Percentiles rank a stretch among this genome's conserved stretches.
phyloP scores from a whole-genome alignment of 2,113 vertebrate genomes.

The Chionodraco myersi region DNA sequence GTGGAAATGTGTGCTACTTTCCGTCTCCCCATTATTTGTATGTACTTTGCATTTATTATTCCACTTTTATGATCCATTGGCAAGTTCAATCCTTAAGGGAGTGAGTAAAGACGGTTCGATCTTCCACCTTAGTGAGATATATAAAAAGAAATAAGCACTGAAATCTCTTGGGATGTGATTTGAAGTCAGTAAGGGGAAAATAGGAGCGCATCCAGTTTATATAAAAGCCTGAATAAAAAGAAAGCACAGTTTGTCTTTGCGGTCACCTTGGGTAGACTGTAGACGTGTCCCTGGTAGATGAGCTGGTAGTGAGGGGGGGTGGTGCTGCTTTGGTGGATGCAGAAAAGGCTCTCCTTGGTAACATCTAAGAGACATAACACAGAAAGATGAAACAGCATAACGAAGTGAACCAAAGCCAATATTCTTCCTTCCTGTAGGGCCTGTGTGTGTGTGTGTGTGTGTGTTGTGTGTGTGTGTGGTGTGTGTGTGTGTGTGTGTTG shows the following conservation, averaged over 20 bases:
- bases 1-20: neutral
- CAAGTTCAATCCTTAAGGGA: neutral
- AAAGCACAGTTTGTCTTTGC: neutral
- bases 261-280: conserved; percentile 94
- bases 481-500: neutral
- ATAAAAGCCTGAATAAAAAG: neutral
- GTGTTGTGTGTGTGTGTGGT: neutral
- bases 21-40: neutral
- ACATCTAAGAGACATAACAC: conserved; percentile 82
- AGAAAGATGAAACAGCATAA: neutral
- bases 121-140: neutral
- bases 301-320: conserved; percentile 96
- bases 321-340: conserved; percentile 93
- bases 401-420: neutral
- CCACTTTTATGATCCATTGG: neutral
- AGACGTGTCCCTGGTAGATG: conserved; percentile 91
- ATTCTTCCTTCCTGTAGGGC: neutral
- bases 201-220: neutral
- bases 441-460: neutral
- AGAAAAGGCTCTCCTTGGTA: conserved; percentile 94
- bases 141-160: neutral
- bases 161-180: neutral
- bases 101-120: neutral
- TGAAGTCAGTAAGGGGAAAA: neutral
- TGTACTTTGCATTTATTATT: neutral